phyloP scores from a whole-genome alignment of 2,888 invertebrate genomes.

The Dicranocentrus wangi region DNA sequence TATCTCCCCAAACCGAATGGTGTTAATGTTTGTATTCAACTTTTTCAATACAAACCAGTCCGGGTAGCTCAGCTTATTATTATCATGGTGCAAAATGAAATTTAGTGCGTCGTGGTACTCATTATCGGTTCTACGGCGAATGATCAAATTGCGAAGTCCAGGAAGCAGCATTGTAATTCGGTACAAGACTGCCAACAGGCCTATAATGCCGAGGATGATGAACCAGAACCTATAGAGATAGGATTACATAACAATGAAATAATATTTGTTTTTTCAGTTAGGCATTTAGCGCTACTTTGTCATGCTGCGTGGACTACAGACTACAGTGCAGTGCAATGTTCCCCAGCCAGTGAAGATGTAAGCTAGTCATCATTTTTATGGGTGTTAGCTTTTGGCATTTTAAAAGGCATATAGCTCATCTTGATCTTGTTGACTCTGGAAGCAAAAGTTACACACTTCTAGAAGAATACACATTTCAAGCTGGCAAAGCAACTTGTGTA shows the following conservation, averaged over 20 bases:
- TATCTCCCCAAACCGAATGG: constrained; percentile 65
- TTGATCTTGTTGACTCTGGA: not conserved
- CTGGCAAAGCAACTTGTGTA: constrained; percentile 52
- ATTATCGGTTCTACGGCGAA: constrained; percentile 52
- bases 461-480: no score
- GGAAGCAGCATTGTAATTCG: constrained; percentile 68
- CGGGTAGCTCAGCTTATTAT: constrained; percentile 57
- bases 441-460: constrained; percentile 13
- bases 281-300: constrained; percentile 17
- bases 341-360: not conserved
- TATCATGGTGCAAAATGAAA: constrained; percentile 34
- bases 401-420: constrained; percentile 10
- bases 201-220: constrained; percentile 72
- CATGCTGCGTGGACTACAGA: constrained; percentile 31
- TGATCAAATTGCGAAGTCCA: constrained; percentile 59
- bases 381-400: constrained; percentile 2
- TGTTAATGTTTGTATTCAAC: constrained; percentile 67
- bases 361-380: constrained; percentile 20
- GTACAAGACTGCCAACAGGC: constrained; percentile 72
- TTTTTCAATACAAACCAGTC: constrained; percentile 72
- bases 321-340: no score
- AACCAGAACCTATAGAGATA: constrained; percentile 73
- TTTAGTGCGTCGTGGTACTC: constrained; percentile 32
- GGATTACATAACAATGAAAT: constrained; percentile 12
- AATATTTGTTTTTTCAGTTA: constrained; percentile 20